Conservation (phyloP, 2,888 invertebrate genomes). For the Leptinotarsa peninsularis region DNA sequence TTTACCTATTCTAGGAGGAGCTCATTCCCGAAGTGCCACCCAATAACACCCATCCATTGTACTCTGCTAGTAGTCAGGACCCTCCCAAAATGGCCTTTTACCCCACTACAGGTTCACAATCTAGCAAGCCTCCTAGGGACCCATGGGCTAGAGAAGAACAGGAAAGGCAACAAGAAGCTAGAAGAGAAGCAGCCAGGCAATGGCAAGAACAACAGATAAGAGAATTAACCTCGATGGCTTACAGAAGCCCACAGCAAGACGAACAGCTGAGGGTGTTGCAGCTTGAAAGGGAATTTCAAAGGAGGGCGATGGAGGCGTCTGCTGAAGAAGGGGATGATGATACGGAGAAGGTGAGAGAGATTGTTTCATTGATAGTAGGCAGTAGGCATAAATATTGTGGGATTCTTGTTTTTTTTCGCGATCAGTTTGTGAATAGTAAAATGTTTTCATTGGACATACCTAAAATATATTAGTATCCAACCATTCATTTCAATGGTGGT, state of each 20-base stretch:
- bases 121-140: constrained; percentile 69
- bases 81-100: constrained; percentile 81
- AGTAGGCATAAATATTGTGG: too few species aligned
- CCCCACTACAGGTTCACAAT: constrained; percentile 61
- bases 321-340: constrained; percentile 80
- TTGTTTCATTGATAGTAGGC: neutral
- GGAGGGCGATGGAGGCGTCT: constrained; percentile 84
- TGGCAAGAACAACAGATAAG: constrained; percentile 90
- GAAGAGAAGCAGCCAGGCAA: constrained; percentile 80
- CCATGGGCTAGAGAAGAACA: constrained; percentile 96
- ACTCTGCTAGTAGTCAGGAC: constrained; percentile 79
- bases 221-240: constrained; percentile 78
- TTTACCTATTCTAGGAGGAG: constrained; percentile 32
- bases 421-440: too few species aligned
- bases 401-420: too few species aligned
- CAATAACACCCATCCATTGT: constrained; percentile 78
- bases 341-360: constrained; percentile 69
- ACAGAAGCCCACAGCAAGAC: constrained; percentile 83
- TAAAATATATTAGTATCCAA: too few species aligned
- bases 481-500: too few species aligned
- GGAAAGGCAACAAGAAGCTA: constrained; percentile 79
- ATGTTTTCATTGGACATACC: too few species aligned
- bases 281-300: constrained; percentile 94
- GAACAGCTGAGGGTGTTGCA: constrained; percentile 90
- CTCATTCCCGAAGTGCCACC: constrained; percentile 75